Percentiles rank a stretch among this genome's conserved stretches.
Conservation (phyloP, 2,797 vertebrate species). For the Dendrocincla tyrannina region DNA sequence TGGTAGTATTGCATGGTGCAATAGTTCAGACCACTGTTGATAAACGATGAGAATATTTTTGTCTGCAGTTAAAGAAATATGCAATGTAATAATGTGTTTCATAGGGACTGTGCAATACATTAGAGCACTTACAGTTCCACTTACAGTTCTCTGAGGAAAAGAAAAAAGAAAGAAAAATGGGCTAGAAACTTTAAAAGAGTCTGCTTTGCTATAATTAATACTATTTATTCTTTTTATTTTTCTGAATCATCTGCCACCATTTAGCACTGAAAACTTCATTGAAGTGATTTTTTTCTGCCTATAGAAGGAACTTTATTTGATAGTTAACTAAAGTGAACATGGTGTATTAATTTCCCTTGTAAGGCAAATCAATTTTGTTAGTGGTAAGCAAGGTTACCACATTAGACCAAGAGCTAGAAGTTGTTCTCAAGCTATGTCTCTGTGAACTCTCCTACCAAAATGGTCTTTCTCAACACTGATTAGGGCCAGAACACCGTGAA, state of each 20-base stretch:
- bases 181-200: not conserved
- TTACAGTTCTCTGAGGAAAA: not conserved
- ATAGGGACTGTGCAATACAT: not conserved
- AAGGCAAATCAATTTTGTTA: not conserved
- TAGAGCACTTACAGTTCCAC: not conserved
- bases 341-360: constrained; percentile 23
- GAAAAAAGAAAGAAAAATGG: not conserved
- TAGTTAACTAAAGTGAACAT: not conserved
- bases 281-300: not conserved
- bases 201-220: not conserved
- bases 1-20: not conserved
- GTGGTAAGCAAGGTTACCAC: not conserved
- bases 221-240: not conserved
- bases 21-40: not conserved
- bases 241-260: not conserved
- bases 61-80: not conserved
- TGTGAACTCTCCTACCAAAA: not conserved
- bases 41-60: not conserved
- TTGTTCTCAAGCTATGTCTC: not conserved
- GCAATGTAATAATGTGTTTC: not conserved
- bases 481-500: not conserved
- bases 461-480: not conserved
- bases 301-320: not conserved
- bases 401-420: not conserved
- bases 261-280: not conserved